These are phyloP conservation scores for Laticauda laticaudata DNA, from an alignment of 2,113 vertebrate genomes.

Conservation along the genomic window DNA sequence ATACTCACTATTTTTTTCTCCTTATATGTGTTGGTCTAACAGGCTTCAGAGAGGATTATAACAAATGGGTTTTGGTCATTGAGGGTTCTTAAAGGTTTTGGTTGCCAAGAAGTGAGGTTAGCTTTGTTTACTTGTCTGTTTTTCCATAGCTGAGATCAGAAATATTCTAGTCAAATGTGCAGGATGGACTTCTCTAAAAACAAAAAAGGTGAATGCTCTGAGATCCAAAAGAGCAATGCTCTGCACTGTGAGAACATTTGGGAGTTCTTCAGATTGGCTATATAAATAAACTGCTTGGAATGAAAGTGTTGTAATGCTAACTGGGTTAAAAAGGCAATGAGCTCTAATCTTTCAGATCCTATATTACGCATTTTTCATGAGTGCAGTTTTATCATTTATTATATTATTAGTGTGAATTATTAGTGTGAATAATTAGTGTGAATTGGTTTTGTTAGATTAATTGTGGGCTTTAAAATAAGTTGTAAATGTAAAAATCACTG, in stretches of 20 bases:
- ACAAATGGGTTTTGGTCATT: neutral
- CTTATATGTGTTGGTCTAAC: neutral
- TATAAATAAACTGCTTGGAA: neutral
- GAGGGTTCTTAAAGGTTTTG: neutral
- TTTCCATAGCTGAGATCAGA: slow-evolving; percentile 8
- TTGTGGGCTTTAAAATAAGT: neutral
- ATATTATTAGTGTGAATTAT: too few species aligned
- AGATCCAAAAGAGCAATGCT: neutral
- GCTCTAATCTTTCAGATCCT: neutral
- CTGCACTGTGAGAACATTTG: neutral
- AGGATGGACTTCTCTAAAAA: neutral
- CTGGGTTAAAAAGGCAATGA: neutral
- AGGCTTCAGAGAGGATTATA: neutral
- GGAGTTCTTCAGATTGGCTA: neutral
- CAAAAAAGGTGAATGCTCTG: neutral
- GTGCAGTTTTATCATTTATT: neutral
- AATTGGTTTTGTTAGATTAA: neutral
- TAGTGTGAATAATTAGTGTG: too few species aligned
- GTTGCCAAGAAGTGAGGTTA: neutral
- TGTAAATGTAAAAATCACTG: neutral
- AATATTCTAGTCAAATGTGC: slow-evolving; percentile 1
- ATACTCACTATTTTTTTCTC: neutral
- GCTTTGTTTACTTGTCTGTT: slow-evolving; percentile 1
- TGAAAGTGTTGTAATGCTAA: neutral
- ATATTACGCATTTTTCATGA: neutral